Evolutionary conservation across 2,113 vertebrate species (phyloP).

Genomic region (Thalassarche chlororhynchos): DNA sequence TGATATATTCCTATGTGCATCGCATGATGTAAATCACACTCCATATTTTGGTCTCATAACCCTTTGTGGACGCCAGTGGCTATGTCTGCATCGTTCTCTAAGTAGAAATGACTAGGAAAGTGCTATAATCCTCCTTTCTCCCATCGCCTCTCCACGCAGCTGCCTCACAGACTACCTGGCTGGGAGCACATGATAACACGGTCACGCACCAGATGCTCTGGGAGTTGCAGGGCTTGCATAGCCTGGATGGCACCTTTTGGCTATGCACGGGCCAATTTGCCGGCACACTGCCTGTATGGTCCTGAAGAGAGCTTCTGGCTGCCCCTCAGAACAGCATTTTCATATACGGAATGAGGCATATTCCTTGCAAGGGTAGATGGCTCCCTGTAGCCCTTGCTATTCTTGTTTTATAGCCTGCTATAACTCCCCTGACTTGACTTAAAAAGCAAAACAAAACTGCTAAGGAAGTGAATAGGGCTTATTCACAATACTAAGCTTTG

Average conservation of each 20-base stretch:
- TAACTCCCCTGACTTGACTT: not conserved
- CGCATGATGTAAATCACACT: not conserved
- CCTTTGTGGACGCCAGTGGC: not conserved
- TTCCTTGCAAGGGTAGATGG: fast-evolving
- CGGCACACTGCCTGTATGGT: fast-evolving
- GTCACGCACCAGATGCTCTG: fast-evolving
- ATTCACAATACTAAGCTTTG: not conserved
- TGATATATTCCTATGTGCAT: not conserved
- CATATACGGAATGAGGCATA: not conserved
- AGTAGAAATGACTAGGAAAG: not conserved
- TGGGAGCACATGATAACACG: fast-evolving
- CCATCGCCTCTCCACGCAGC: not conserved
- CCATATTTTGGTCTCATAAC: not conserved
- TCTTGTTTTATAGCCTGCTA: not conserved
- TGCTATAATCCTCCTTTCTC: not conserved
- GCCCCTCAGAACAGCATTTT: not conserved
- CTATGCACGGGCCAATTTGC: not conserved
- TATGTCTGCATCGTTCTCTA: not conserved
- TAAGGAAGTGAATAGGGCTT: not conserved
- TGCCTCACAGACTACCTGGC: not conserved
- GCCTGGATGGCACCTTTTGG: not conserved
- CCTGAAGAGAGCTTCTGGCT: not conserved
- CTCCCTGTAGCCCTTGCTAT: not conserved
- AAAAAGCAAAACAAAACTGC: not conserved
- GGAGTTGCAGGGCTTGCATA: not conserved